Percentiles rank a stretch among this genome's conserved stretches.
These are phyloP conservation scores for Pseudorasbora parva DNA, from an alignment of 2,113 vertebrate species.

Conservation along the genomic window DNA sequence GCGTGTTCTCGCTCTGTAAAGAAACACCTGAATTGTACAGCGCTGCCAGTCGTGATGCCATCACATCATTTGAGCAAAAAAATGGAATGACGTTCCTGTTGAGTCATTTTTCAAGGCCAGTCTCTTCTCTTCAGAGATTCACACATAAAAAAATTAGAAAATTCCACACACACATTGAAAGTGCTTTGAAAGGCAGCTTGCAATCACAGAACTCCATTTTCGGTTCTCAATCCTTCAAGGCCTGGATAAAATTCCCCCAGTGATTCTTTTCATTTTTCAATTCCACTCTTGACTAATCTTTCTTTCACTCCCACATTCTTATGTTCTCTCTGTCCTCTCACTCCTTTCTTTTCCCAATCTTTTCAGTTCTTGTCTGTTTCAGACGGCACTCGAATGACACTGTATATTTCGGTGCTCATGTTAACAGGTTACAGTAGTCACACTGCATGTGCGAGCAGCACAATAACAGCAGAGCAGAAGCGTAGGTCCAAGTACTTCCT, in stretches of 20 bases:
- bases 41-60: neutral
- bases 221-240: neutral
- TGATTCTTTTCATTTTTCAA: slow-evolving; percentile 5
- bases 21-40: slow-evolving; percentile 34
- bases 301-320: neutral
- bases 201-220: slow-evolving; percentile 23
- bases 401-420: neutral
- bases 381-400: neutral
- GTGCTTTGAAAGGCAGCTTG: neutral
- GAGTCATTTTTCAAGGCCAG: slow-evolving; percentile 1
- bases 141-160: neutral
- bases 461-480: neutral
- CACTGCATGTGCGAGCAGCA: neutral
- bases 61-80: neutral
- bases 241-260: slow-evolving; percentile 14
- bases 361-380: neutral
- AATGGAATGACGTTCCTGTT: neutral
- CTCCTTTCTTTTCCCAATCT: neutral
- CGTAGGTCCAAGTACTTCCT: neutral
- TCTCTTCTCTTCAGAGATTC: neutral
- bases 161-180: neutral
- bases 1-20: slow-evolving; percentile 46
- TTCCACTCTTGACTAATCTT: neutral
- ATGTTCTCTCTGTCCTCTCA: neutral
- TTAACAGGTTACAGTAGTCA: neutral